Conservation (phyloP, 2,888 invertebrate species). For the Synanthedon myopaeformis region DNA sequence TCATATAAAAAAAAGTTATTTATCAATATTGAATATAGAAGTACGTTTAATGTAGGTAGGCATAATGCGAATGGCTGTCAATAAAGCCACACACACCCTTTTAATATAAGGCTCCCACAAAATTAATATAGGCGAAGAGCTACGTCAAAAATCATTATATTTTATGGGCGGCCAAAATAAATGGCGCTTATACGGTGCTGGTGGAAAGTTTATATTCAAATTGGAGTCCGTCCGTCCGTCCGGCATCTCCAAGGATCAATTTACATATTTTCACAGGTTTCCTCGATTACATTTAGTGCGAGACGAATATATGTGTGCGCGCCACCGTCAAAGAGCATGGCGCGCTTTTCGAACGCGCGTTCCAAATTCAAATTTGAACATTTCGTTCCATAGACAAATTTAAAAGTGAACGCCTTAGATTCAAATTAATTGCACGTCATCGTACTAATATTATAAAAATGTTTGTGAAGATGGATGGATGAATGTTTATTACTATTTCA, state of each 20-base stretch:
- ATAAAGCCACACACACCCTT: slow-evolving; percentile 37
- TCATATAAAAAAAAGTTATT: too few relatives aligned
- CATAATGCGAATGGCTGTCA: slow-evolving; percentile 22
- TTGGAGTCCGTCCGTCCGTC: slow-evolving; percentile 59
- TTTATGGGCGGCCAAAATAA: slow-evolving; percentile 65
- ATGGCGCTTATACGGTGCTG: slow-evolving; percentile 60
- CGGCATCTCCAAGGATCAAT: slow-evolving; percentile 68
- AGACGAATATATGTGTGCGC: slow-evolving; percentile 20
- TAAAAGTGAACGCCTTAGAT: neutral
- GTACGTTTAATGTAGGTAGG: neutral
- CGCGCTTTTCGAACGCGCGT: slow-evolving; percentile 1
- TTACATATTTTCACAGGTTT: slow-evolving; percentile 70
- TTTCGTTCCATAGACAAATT: neutral
- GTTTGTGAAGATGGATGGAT: too few relatives aligned
- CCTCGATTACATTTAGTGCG: slow-evolving; percentile 53
- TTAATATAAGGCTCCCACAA: slow-evolving; percentile 31
- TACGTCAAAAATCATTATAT: slow-evolving; percentile 69
- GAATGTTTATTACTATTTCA: too few relatives aligned
- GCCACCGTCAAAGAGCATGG: neutral
- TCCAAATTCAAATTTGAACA: neutral
- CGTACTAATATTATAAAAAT: too few relatives aligned
- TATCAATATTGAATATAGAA: too few relatives aligned
- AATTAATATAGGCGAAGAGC: slow-evolving; percentile 56
- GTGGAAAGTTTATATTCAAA: slow-evolving; percentile 68
- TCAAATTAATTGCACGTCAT: neutral